A percentile compares a stretch with the other conserved stretches of the same genome.
Evolutionary conservation across 2,888 invertebrate genomes (phyloP).

Genomic region (Euplexia lucipara): DNA sequence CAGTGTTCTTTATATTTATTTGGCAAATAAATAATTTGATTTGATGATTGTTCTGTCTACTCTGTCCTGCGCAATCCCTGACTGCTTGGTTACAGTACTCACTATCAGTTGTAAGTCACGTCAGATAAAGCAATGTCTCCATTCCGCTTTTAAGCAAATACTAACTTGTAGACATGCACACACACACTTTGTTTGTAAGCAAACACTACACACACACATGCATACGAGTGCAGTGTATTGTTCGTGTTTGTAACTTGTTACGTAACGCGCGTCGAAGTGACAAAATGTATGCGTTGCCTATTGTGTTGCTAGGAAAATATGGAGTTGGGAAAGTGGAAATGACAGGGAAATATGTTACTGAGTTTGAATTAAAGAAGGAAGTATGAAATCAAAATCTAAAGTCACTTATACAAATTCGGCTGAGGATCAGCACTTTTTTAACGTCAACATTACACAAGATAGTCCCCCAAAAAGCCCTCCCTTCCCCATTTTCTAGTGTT

Average conservation of each 20-base stretch:
- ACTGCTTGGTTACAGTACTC: constrained; percentile 43
- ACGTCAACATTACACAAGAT: too few species aligned
- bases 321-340: constrained; percentile 5
- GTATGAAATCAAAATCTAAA: too few species aligned
- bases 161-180: constrained; percentile 27
- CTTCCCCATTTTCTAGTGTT: too few species aligned
- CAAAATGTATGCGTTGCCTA: constrained; percentile 13
- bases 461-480: too few species aligned
- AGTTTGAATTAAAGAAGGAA: too few species aligned
- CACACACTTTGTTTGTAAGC: constrained; percentile 10
- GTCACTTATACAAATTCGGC: too few species aligned
- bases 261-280: constrained; percentile 26
- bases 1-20: too few species aligned
- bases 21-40: too few species aligned
- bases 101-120: constrained; percentile 58
- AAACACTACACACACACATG: constrained; percentile 25
- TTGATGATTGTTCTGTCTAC: constrained; percentile 10
- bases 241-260: constrained; percentile 28
- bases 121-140: constrained; percentile 56
- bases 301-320: constrained; percentile 22
- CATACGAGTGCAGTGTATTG: background rate
- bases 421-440: too few species aligned
- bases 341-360: constrained; percentile 14
- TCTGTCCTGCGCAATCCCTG: background rate
- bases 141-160: constrained; percentile 49